Evolutionary conservation across 2,113 vertebrate genomes (phyloP), one percentile per base, ranked within the genome.

Genomic region (Phaethornis superciliosus): DNA sequence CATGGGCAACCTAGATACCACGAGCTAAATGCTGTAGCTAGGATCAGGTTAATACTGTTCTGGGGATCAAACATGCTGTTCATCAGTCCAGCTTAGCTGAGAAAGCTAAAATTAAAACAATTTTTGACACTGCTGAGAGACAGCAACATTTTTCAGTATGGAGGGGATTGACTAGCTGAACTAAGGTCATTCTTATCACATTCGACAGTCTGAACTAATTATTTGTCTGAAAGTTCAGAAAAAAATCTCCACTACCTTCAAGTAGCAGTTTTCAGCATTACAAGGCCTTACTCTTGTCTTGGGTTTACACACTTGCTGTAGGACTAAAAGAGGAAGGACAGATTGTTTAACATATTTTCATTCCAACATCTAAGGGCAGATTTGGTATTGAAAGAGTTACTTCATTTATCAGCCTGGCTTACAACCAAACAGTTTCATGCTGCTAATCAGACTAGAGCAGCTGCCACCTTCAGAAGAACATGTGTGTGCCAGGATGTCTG

Each of bases 371-470:
- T 81, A 80, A 67, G 49, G 21, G n/a, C 9, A 89, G 47, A 83
- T 65, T 85, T 89, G 21, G 68, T 80, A n/a, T 40, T 65, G 71
- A 83, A 87, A 65, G 54, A 58, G 68, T 81, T 89, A 87, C 19
- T 84, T 86, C 58, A 60, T 87, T 87, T 94, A 78, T 75, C 65
- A 59, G 27, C 47, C 75, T 93, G 74, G 77, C 81, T 82, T 65
- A 62, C 35, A 82, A 64, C 51, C 55, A 85, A 78, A 23, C 27
- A 60, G 81, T 82, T 94, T 78, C 35, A 69, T 2, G 78, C 60
- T 94, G 56, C 89, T 94, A 93, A 95, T 95, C 93, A 95, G 88
- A 51, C 67, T 32, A 22, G 40, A 90, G 77, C 89, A 96, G 86
- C 85, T 96, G 94, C 52, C 85, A 94, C 44, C 70, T 85, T 94